phyloP scores from a whole-genome alignment of 2,888 invertebrate genomes.

The Nomada hirtipes region DNA sequence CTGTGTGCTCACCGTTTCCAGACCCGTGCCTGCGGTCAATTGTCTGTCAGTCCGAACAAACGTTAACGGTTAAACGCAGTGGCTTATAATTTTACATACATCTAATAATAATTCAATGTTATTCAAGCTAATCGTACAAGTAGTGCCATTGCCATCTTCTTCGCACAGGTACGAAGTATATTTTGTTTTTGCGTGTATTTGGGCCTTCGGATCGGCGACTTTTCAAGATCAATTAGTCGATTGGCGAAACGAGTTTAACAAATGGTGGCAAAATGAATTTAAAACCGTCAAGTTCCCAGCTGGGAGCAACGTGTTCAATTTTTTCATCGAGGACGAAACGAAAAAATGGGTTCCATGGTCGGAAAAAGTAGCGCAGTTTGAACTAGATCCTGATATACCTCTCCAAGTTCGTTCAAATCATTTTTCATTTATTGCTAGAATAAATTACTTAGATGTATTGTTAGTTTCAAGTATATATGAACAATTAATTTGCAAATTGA shows the following conservation, averaged over 20 bases:
- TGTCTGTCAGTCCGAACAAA: too few species aligned
- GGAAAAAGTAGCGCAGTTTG: conserved; percentile 91
- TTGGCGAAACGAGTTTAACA: conserved; percentile 97
- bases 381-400: conserved; percentile 94
- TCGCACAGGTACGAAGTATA: conserved; percentile 92
- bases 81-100: too few species aligned
- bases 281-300: conserved; percentile 95
- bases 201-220: conserved; percentile 97
- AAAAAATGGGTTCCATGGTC: conserved; percentile 95
- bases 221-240: conserved; percentile 96
- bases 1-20: too few species aligned
- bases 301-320: conserved; percentile 94
- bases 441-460: too few species aligned
- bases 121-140: too few species aligned
- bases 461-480: too few species aligned
- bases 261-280: conserved; percentile 97
- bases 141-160: background rate
- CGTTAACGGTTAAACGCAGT: too few species aligned
- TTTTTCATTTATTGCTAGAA: background rate
- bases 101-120: too few species aligned
- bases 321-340: conserved; percentile 93
- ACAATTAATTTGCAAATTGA: too few species aligned
- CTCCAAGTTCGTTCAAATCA: conserved; percentile 88
- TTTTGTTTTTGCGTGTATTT: conserved; percentile 95
- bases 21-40: too few species aligned